Conservation (phyloP, 2,797 vertebrate species). For the Poeciliopsis gracilis region DNA sequence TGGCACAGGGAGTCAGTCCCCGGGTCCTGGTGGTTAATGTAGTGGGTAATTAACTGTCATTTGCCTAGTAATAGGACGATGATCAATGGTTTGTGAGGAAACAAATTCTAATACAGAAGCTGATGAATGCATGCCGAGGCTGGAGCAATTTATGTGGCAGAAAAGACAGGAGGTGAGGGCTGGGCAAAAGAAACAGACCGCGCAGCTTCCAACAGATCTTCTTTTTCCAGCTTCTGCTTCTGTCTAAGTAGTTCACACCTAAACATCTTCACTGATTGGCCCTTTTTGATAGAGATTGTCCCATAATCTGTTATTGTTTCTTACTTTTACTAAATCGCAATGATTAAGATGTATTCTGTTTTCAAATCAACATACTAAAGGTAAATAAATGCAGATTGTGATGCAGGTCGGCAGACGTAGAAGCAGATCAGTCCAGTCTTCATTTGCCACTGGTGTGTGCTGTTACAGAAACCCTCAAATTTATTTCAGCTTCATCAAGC, state of each 20-base stretch:
- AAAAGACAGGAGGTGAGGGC: slow-evolving; percentile 56
- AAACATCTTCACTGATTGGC: not conserved
- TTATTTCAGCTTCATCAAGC: not conserved
- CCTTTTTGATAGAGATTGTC: not conserved
- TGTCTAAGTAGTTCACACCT: not conserved
- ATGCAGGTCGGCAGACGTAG: not conserved
- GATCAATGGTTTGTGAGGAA: slow-evolving; percentile 99
- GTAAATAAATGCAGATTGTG: not conserved
- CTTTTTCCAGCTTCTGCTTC: slow-evolving; percentile 64
- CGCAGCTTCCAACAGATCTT: slow-evolving; percentile 84
- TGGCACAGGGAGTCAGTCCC: slow-evolving; percentile 95
- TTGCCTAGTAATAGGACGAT: slow-evolving; percentile 99
- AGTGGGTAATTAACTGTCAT: slow-evolving; percentile 99
- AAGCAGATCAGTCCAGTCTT: not conserved
- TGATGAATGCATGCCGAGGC: slow-evolving; percentile 95
- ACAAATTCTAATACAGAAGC: slow-evolving; percentile 99
- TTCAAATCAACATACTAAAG: not conserved
- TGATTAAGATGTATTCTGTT: not conserved
- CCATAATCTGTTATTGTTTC: not conserved
- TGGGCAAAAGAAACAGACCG: slow-evolving; percentile 50
- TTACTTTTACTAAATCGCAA: not conserved
- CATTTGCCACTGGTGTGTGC: slow-evolving; percentile 6
- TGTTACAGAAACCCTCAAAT: not conserved
- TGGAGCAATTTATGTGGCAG: slow-evolving; percentile 90
- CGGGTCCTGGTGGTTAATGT: slow-evolving; percentile 99